These are phyloP conservation scores for Dorcus parallelipipedus DNA, from an alignment of 2,888 invertebrate genomes.

Conservation along the genomic window DNA sequence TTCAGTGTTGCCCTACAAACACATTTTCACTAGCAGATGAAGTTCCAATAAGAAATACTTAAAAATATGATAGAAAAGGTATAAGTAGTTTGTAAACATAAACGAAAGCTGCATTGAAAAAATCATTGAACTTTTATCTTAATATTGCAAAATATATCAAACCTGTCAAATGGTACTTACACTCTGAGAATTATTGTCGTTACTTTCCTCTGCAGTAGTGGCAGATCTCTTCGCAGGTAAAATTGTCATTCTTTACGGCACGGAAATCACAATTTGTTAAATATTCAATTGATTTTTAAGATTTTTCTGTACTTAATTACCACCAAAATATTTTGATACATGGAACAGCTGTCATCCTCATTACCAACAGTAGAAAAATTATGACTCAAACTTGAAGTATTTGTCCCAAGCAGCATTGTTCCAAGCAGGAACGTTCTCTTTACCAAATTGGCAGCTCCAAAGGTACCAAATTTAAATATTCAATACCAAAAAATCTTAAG, in stretches of 20 bases:
- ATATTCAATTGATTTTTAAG: constrained; percentile 3
- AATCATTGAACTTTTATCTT: neutral
- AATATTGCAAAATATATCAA: neutral
- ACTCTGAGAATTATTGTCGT: constrained; percentile 40
- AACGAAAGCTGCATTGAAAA: neutral
- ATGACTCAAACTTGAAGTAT: too few relatives aligned
- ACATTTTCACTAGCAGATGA: neutral
- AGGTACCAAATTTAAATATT: too few relatives aligned
- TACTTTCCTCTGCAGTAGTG: constrained; percentile 41
- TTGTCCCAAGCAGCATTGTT: too few relatives aligned
- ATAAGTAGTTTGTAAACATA: too few relatives aligned
- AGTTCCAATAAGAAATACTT: neutral
- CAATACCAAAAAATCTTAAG: too few relatives aligned
- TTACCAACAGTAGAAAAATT: constrained; percentile 2
- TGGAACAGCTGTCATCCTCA: constrained; percentile 27
- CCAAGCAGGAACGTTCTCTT: too few relatives aligned
- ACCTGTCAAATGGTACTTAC: constrained; percentile 33
- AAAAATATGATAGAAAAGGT: neutral
- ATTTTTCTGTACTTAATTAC: constrained; percentile 9
- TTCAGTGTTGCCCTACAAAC: constrained; percentile 37
- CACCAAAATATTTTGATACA: constrained; percentile 29
- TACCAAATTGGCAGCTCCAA: too few relatives aligned
- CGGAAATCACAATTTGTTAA: neutral
- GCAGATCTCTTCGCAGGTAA: constrained; percentile 44
- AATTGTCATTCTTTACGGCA: constrained; percentile 42